Evolutionary conservation across 1,140 invertebrate genomes (phyloP).

Genomic region (Drosophila paulistorum): DNA sequence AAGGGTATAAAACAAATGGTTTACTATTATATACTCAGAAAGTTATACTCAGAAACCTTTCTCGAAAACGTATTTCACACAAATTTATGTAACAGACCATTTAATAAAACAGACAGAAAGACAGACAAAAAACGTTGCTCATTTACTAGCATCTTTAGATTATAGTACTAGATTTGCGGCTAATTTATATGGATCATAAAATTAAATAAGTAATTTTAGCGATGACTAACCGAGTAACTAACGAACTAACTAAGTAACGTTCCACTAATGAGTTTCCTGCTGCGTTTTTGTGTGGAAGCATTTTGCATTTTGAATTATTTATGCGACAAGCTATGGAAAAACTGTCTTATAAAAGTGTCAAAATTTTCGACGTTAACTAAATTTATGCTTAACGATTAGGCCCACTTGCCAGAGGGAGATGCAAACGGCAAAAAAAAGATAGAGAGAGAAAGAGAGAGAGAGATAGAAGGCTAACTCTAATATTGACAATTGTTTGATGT

Average conservation of each 20-base stretch:
- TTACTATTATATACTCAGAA: too few relatives aligned
- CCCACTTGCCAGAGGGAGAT: constrained; percentile 27
- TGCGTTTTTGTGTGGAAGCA: constrained; percentile 35
- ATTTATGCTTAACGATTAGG: constrained; percentile 68
- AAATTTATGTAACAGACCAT: background rate
- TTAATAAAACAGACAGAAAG: background rate
- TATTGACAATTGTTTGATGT: constrained; percentile 31
- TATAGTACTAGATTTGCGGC: background rate
- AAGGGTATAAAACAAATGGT: too few relatives aligned
- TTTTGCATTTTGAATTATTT: constrained; percentile 73
- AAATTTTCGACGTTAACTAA: constrained; percentile 61
- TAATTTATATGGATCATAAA: constrained; percentile 39
- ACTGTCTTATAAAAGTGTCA: constrained; percentile 81
- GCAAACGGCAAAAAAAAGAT: background rate
- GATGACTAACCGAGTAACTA: constrained; percentile 15
- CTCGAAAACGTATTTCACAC: background rate
- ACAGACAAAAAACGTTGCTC: background rate
- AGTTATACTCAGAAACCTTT: background rate
- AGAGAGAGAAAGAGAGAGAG: constrained; percentile 37
- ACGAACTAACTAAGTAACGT: constrained; percentile 31
- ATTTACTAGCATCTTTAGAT: background rate
- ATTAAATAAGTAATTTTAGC: constrained; percentile 49
- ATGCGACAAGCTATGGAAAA: constrained; percentile 71
- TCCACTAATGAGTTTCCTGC: constrained; percentile 51
- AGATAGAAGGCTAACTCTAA: constrained; percentile 34